Conservation (phyloP, 2,888 invertebrate genomes). For the Diaphora mendica region DNA sequence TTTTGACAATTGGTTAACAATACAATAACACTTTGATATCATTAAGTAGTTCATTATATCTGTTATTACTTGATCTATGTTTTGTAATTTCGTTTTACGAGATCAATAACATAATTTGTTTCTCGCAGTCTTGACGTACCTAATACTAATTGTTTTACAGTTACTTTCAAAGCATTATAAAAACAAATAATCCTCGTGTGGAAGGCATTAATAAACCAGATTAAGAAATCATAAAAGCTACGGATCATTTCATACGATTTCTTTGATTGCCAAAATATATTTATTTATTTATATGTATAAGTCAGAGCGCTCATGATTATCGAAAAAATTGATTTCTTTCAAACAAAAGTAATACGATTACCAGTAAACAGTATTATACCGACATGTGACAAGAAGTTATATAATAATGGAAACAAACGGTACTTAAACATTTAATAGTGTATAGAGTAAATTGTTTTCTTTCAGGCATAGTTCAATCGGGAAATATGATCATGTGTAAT, state of each 20-base stretch:
- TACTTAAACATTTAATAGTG: slow-evolving; percentile 58
- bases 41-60: background rate
- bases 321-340: slow-evolving; percentile 44
- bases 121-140: background rate
- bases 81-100: background rate
- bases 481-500: slow-evolving; percentile 30
- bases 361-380: slow-evolving; percentile 55
- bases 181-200: slow-evolving; percentile 6
- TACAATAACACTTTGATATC: background rate
- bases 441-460: slow-evolving; percentile 53
- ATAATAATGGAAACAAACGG: slow-evolving; percentile 60
- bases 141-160: slow-evolving; percentile 6
- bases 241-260: slow-evolving; percentile 19
- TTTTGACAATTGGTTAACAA: background rate
- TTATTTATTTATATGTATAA: slow-evolving; percentile 23
- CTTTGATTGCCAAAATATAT: slow-evolving; percentile 11
- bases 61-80: background rate
- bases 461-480: slow-evolving; percentile 31
- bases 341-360: slow-evolving; percentile 52
- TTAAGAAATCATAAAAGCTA: slow-evolving; percentile 40
- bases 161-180: slow-evolving; percentile 5
- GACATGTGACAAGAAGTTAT: slow-evolving; percentile 62
- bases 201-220: slow-evolving; percentile 30
- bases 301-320: slow-evolving; percentile 37
- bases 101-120: background rate